A percentile compares a stretch with the other conserved stretches of the same genome.
These are phyloP conservation scores for Podarcis siculus DNA, from an alignment of 2,797 vertebrate species.

Conservation along the genomic window DNA sequence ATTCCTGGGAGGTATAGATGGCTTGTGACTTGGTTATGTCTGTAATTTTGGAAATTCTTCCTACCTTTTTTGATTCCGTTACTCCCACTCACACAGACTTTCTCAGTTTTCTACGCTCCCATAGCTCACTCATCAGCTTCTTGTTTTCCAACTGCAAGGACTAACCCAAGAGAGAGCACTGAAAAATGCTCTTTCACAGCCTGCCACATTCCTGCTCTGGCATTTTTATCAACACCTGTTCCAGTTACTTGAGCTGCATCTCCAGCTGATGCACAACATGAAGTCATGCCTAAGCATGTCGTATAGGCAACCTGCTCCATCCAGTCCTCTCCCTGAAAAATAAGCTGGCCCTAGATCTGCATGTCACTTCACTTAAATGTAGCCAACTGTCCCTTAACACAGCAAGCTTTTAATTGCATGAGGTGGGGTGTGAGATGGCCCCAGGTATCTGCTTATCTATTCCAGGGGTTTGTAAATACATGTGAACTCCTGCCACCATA, in stretches of 20 bases:
- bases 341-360: neutral
- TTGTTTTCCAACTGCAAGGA: neutral
- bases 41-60: neutral
- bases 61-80: neutral
- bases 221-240: constrained; percentile 20
- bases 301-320: neutral
- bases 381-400: neutral
- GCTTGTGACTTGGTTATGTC: neutral
- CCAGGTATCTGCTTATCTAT: neutral
- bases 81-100: neutral
- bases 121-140: neutral
- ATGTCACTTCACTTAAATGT: neutral
- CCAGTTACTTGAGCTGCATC: constrained; percentile 28
- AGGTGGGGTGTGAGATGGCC: no score
- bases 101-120: constrained; percentile 1
- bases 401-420: neutral
- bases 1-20: neutral
- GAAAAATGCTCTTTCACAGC: neutral
- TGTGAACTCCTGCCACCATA: neutral
- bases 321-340: neutral
- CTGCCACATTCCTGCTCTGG: neutral
- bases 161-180: neutral
- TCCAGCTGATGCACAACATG: constrained; percentile 14
- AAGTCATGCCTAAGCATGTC: neutral
- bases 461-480: no score